These are phyloP conservation scores for Salticus scenicus DNA, from an alignment of 2,888 invertebrate species.

Conservation along the genomic window DNA sequence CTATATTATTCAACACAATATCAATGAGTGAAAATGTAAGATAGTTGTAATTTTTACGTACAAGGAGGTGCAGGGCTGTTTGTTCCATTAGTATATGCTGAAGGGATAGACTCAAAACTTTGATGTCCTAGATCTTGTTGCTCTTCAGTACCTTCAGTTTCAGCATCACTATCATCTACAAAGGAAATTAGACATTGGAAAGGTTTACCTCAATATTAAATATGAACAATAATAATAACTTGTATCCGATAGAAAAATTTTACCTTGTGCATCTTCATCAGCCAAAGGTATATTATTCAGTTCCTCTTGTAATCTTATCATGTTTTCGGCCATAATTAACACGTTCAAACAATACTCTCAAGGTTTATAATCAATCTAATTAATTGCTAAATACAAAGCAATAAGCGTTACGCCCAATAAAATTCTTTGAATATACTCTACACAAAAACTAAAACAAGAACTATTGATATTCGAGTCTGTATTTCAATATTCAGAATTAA, in stretches of 20 bases:
- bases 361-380: too few relatives aligned
- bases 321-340: constrained; percentile 58
- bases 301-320: constrained; percentile 68
- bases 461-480: too few relatives aligned
- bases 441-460: too few relatives aligned
- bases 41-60: too few relatives aligned
- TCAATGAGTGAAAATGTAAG: too few relatives aligned
- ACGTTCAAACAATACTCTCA: neutral
- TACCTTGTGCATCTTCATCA: constrained; percentile 85
- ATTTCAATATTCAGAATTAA: too few relatives aligned
- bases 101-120: constrained; percentile 92
- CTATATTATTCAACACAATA: too few relatives aligned
- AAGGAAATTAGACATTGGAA: neutral
- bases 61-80: constrained; percentile 75
- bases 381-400: too few relatives aligned
- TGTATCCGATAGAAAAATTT: too few relatives aligned
- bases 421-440: too few relatives aligned
- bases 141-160: constrained; percentile 74
- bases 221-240: neutral
- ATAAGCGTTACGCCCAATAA: too few relatives aligned
- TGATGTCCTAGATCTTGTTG: constrained; percentile 80
- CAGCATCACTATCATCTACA: constrained; percentile 81
- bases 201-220: neutral
- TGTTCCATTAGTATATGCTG: constrained; percentile 90
- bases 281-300: constrained; percentile 86